Evolutionary conservation across 2,797 vertebrate species (phyloP).

Genomic region (Manis javanica): DNA sequence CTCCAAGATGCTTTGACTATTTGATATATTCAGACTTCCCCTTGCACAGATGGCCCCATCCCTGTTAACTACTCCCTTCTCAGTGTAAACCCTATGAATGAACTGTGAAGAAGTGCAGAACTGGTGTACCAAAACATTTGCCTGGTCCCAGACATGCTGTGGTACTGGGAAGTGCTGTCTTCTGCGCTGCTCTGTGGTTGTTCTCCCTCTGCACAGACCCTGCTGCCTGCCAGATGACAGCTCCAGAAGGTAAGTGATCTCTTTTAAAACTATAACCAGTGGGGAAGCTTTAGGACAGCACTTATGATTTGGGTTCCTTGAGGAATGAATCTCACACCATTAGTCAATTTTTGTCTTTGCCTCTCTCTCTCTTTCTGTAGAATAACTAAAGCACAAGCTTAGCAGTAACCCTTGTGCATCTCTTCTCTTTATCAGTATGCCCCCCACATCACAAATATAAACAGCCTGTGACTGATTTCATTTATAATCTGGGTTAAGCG

Average conservation of each 20-base stretch:
- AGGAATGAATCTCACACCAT: background rate
- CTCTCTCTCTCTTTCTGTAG: background rate
- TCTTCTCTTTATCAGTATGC: background rate
- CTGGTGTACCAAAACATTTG: background rate
- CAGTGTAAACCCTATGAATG: background rate
- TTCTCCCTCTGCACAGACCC: background rate
- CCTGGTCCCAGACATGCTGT: background rate
- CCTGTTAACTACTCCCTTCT: background rate
- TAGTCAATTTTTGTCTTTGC: background rate
- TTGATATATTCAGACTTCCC: background rate
- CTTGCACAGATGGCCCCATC: background rate
- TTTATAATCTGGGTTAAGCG: conserved; percentile 37
- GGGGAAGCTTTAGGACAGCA: background rate
- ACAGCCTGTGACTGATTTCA: conserved; percentile 1
- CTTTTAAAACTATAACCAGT: background rate
- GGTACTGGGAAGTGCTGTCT: background rate
- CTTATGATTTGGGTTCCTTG: background rate
- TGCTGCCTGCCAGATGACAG: background rate
- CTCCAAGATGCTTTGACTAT: background rate
- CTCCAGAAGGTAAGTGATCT: background rate
- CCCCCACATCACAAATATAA: background rate
- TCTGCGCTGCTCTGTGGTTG: background rate
- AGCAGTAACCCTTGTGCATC: background rate
- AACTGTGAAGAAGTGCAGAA: background rate
- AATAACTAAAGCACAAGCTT: background rate